Conservation (phyloP, 2,797 vertebrate genomes). For the Parauchenoglanis punctatus region DNA sequence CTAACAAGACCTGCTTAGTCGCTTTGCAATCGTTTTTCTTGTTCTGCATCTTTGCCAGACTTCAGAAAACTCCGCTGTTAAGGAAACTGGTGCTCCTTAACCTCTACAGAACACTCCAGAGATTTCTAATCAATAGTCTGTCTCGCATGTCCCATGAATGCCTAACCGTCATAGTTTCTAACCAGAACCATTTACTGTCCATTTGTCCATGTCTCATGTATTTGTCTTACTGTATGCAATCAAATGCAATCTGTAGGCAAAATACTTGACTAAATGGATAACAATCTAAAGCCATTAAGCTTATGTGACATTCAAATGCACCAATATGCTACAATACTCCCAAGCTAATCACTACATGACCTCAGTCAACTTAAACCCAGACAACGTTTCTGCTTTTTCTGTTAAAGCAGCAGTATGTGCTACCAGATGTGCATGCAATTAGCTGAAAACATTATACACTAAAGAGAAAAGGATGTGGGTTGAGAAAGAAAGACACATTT, state of each 20-base stretch:
- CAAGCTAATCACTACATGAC: too few relatives aligned
- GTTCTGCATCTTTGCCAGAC: too few relatives aligned
- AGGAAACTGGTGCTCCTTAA: neutral
- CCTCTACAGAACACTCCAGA: neutral
- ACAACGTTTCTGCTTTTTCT: too few relatives aligned
- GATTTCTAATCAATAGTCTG: constrained; percentile 8
- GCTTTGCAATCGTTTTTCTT: neutral
- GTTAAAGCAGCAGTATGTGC: too few relatives aligned
- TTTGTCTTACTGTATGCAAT: neutral
- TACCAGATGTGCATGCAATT: too few relatives aligned
- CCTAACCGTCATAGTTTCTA: neutral
- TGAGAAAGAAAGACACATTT: too few relatives aligned
- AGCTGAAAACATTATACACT: too few relatives aligned
- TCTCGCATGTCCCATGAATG: neutral
- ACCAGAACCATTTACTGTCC: neutral
- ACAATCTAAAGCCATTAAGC: neutral
- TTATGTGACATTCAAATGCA: too few relatives aligned
- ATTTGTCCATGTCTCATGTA: neutral
- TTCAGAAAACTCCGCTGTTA: neutral
- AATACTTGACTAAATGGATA: neutral
- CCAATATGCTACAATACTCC: too few relatives aligned
- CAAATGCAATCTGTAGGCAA: neutral
- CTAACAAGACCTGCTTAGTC: neutral
- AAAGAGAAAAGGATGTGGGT: too few relatives aligned
- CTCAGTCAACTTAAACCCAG: too few relatives aligned